Conservation (phyloP, 2,888 invertebrate genomes). For the Andrena trimmerana region DNA sequence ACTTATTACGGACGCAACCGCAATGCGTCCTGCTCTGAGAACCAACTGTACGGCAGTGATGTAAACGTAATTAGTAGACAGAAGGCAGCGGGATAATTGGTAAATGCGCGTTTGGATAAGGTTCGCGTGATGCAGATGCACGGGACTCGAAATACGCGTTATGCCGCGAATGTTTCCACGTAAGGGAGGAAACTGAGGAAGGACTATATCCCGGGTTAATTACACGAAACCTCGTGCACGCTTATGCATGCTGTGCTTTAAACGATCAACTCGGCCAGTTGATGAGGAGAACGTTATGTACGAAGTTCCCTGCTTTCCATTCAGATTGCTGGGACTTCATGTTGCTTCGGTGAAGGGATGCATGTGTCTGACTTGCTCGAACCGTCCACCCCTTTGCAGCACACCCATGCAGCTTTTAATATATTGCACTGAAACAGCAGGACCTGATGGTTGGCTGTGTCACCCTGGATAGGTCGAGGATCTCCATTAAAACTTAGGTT, state of each 20-base stretch:
- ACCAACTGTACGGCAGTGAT: no score
- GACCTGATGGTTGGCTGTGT: not conserved
- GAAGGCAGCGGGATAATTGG: not conserved
- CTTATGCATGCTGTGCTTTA: slow-evolving; percentile 37
- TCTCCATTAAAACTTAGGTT: not conserved
- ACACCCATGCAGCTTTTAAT: not conserved
- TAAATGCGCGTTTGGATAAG: not conserved
- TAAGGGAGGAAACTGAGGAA: not conserved
- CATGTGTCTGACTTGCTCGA: slow-evolving; percentile 8
- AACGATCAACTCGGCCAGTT: slow-evolving; percentile 24
- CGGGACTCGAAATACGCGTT: not conserved
- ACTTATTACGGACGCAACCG: no score
- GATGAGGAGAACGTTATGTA: slow-evolving; percentile 34
- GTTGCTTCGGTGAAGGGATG: not conserved
- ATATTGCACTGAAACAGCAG: not conserved
- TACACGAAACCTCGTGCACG: slow-evolving; percentile 8
- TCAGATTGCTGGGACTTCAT: slow-evolving; percentile 13
- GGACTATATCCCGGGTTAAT: slow-evolving; percentile 24
- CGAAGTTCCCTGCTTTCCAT: slow-evolving; percentile 37
- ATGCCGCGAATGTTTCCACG: not conserved
- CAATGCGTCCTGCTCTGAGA: no score
- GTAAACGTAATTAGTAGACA: no score
- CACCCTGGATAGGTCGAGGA: not conserved
- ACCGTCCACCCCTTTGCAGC: slow-evolving; percentile 1
- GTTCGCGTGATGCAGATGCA: not conserved